phyloP scores from a whole-genome alignment of 2,797 vertebrate genomes.

The Crenichthys baileyi region DNA sequence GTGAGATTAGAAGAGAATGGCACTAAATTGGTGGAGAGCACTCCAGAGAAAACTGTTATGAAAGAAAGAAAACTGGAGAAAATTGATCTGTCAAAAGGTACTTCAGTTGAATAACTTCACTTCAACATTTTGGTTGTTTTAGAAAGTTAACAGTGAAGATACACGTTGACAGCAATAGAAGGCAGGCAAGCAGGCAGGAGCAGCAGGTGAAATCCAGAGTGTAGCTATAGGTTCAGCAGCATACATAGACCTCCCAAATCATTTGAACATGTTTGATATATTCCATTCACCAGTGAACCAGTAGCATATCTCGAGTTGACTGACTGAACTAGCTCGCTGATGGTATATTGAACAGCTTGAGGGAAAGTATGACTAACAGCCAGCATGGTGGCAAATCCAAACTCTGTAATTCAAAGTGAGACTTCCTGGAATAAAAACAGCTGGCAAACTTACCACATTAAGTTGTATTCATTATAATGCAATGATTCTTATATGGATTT shows the following conservation, averaged over 20 bases:
- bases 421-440: conserved; percentile 60
- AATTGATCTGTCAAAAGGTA: conserved; percentile 76
- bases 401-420: conserved; percentile 32
- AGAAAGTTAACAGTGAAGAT: background rate
- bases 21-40: conserved; percentile 83
- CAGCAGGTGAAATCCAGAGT: no score
- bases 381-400: conserved; percentile 38
- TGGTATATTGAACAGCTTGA: conserved; percentile 8
- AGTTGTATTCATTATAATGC: background rate
- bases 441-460: conserved; percentile 9
- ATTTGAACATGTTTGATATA: background rate
- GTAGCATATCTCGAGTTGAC: background rate
- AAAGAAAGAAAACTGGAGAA: conserved; percentile 77
- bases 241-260: background rate
- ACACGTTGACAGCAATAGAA: no score
- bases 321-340: background rate
- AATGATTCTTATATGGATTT: no score
- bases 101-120: background rate
- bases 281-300: background rate
- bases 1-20: conserved; percentile 83
- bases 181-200: no score
- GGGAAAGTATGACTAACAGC: conserved; percentile 45
- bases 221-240: no score
- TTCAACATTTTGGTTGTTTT: background rate
- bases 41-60: conserved; percentile 82